Evolutionary conservation across 2,113 vertebrate genomes (phyloP), one percentile per base, ranked within the genome.

Genomic region (Hydrochoerus hydrochaeris): DNA sequence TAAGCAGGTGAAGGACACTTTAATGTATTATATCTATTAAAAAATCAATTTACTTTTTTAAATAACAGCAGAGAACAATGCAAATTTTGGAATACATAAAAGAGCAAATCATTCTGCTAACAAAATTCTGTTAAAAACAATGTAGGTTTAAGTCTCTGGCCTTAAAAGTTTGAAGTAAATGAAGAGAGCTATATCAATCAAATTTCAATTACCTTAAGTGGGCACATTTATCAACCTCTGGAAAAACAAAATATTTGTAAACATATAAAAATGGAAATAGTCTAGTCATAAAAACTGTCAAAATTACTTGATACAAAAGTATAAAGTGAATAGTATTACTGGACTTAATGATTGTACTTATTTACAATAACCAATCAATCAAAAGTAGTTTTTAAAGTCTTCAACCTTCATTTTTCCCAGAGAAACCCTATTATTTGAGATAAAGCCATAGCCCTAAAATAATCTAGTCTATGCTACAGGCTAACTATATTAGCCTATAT

Each of bases 181-280:
- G 22, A 95, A 92, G 91, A 96, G 14, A 22, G 32, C 28, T 88
- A 4, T 38, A 90, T 83, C 16, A 67, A 67, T 89, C 60, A 88
- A 77, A 90, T 96, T 89, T 82, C 88, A 93, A 94, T 91, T 77
- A 88, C 16, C 77, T 73, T 81, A 91, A 91, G n/a, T 88, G 35
- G 30, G 73, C 75, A 87, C 57, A 95, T 80, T 84, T 92, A 44
- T 54, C 87, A 63, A 67, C 6, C 24, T 84, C n/a, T 96, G 54
- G 52, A 91, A 67, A 97, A 95, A 85, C 35, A 91, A 95, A 93
- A 22, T 89, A 93, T 85, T 91, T 78, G 26, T 82, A 95, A 73
- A 95, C 54, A 96, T 62, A 85, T 60, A 87, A 91, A 97, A 89
- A 87, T 54, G 69, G 63, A 94, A 96, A 95, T 93, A 52, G 46